phyloP scores from a whole-genome alignment of 2,888 invertebrate genomes.

The Prosapia bicincta region DNA sequence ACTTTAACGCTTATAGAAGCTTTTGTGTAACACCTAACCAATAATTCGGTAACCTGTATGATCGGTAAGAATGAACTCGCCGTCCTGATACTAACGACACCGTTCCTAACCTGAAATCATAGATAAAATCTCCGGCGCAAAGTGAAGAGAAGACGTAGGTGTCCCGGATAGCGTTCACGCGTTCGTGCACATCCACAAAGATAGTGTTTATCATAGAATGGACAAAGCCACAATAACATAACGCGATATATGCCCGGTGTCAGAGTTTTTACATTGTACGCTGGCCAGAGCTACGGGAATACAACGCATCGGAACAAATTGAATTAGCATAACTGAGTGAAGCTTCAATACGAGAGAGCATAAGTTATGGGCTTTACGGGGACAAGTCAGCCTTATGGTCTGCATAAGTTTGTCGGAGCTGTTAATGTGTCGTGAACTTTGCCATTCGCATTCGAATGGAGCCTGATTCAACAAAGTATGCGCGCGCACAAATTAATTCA shows the following conservation, averaged over 20 bases:
- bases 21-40: no score
- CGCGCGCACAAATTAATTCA: no score
- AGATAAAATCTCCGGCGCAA: background rate
- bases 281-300: background rate
- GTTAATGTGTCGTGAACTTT: no score
- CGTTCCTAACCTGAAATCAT: background rate
- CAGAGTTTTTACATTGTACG: background rate
- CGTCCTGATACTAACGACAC: background rate
- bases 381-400: background rate
- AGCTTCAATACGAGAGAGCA: background rate
- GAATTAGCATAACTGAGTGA: background rate
- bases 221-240: background rate
- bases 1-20: no score
- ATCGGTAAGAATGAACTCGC: no score
- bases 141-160: background rate
- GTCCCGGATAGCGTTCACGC: background rate
- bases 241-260: background rate
- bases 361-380: background rate
- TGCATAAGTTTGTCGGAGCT: no score
- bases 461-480: no score
- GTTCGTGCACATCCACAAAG: background rate
- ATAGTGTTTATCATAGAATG: background rate
- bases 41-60: no score
- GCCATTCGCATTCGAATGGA: no score
- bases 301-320: background rate